These are phyloP conservation scores for Stenoptilia bipunctidactyla DNA, from an alignment of 2,888 invertebrate species.

Conservation along the genomic window DNA sequence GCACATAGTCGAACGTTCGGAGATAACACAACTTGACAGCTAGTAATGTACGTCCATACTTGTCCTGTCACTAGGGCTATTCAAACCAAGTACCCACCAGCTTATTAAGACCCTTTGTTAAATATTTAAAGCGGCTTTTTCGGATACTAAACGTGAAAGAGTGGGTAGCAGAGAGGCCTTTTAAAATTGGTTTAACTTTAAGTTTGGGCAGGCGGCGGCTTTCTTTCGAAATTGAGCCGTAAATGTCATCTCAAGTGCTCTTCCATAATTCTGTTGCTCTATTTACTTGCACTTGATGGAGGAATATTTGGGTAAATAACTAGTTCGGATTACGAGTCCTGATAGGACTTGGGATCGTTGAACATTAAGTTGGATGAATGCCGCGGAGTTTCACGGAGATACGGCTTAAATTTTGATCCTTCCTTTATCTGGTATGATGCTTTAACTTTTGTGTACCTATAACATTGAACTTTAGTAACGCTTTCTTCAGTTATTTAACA, in stretches of 20 bases:
- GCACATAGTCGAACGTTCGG: constrained; percentile 34
- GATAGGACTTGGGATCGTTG: constrained; percentile 27
- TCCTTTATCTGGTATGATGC: constrained; percentile 18
- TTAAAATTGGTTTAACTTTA: constrained; percentile 3
- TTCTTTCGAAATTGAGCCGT: constrained; percentile 66
- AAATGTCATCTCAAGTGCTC: constrained; percentile 61
- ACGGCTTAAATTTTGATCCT: constrained; percentile 38
- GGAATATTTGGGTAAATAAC: constrained; percentile 31
- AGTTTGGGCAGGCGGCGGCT: constrained; percentile 44
- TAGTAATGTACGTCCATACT: constrained; percentile 51
- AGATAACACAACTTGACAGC: constrained; percentile 55
- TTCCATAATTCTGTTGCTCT: constrained; percentile 30
- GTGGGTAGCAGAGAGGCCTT: too few relatives aligned
- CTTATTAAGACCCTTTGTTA: constrained; percentile 25
- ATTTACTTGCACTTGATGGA: constrained; percentile 45
- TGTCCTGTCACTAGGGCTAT: constrained; percentile 47
- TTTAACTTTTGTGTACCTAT: too few relatives aligned
- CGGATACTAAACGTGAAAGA: too few relatives aligned
- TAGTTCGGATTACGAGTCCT: constrained; percentile 29
- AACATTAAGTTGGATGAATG: constrained; percentile 40
- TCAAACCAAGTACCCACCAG: constrained; percentile 38
- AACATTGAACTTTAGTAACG: too few relatives aligned
- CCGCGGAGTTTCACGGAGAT: constrained; percentile 25
- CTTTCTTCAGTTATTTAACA: too few relatives aligned
- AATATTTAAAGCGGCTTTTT: not conserved